phyloP scores from a whole-genome alignment of 1,140 invertebrate genomes.

The Penaeus japonicus region DNA sequence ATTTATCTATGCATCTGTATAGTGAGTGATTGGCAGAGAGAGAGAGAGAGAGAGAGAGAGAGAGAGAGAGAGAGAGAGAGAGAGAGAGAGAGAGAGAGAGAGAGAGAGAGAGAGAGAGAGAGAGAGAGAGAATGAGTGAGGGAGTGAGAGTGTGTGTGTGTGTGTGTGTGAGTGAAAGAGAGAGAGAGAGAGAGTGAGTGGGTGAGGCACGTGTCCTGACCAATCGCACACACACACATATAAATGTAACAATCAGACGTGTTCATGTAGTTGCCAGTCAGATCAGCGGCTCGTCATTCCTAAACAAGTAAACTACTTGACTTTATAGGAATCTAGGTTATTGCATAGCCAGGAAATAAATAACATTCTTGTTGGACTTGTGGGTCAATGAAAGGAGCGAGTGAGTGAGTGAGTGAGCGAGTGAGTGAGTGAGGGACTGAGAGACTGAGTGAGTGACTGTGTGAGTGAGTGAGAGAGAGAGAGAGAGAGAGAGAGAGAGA shows the following conservation, averaged over 20 bases:
- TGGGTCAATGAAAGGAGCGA: neutral
- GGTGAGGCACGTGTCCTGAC: neutral
- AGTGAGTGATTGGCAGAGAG: too few relatives aligned
- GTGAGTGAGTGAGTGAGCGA: neutral
- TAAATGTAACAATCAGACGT: too few relatives aligned
- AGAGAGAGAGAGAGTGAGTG: neutral
- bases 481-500: neutral
- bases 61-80: too few relatives aligned
- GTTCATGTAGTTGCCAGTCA: too few relatives aligned
- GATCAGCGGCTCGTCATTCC: too few relatives aligned
- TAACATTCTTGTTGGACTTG: too few relatives aligned
- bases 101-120: neutral
- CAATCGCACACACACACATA: too few relatives aligned
- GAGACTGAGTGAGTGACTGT: neutral
- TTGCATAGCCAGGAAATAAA: too few relatives aligned
- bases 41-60: neutral
- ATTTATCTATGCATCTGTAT: too few relatives aligned
- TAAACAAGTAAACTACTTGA: too few relatives aligned
- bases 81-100: conserved; percentile 24
- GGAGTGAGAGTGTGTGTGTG: neutral
- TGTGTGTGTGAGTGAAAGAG: neutral
- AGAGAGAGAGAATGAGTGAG: neutral
- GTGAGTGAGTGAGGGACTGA: neutral
- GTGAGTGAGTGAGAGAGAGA: neutral
- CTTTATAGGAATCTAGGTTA: too few relatives aligned